Base-by-base conservation (phyloP, 37 sponge, comb jelly and placozoan species). In the Ephydatia muelleri region DNA sequence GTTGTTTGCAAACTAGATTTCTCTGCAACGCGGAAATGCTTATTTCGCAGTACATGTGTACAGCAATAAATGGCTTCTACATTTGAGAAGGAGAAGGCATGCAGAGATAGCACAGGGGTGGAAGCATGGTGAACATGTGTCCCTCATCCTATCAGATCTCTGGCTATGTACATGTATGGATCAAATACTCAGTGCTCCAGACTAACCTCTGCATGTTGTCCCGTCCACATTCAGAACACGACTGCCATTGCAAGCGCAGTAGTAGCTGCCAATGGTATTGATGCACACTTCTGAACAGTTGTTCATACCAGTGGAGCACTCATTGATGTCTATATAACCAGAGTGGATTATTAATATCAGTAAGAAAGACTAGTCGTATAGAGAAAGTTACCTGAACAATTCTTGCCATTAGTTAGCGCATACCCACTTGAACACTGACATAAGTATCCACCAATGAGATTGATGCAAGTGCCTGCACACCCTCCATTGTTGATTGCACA, bases 191-290 rank as follows among this genome's bases (percentile, higher is more conserved):
- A n/a, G n/a, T n/a, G n/a, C n/a, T 57, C 16, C 57, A 16, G 32
- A 6, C 37, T 82, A 19, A 82, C 83, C 73, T 40, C n/a, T 70
- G 47, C 83, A 82, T 23, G 11, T 33, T 2, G 39, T 82, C 29
- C 83, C 83, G 73, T 82, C 39, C 11, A 73, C 83, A 32, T 73
- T 32, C 30, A 49, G 73, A 48, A 73, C 83, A 48, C 9, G 14
- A 30, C 27, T 47, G 57, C 19, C 57, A 16, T 57, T 5, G 23
- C 83, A 85, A 28, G 71, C 38, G n/a, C 86, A 85, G 21, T 22
- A 34, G 67, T 72, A 87, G 68, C 81, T 80, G 2, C 87, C 87
- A 26, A 67, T 43, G 66, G 64, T 80, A 47, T 87, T 87, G n/a
- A 39, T 5, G 67, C 87, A 87, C 2, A 26, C 37, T 3, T 38